Evolutionary conservation across 2,113 vertebrate species (phyloP), one percentile per base, ranked within the genome.

Genomic region (Sturnus vulgaris): DNA sequence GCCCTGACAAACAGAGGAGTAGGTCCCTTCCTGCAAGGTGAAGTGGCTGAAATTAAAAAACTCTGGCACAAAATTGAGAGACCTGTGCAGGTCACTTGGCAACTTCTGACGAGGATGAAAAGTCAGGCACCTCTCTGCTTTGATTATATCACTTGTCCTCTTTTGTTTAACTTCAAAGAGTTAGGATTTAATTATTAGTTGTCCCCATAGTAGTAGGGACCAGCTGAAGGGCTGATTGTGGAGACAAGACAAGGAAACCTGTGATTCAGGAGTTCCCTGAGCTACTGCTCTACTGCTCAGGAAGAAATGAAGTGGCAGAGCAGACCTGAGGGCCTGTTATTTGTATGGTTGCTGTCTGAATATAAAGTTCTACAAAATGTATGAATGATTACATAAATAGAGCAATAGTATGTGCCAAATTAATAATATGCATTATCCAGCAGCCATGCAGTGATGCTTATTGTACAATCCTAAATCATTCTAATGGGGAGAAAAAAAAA

Each of bases 401-500:
- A 84, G 47, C 71, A 94, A 75, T 82, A 81, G 52, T 81, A 83
- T 68, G 24, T 92, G 94, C 92, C 88, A 92, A 88, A 94, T 94
- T 94, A 95, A 95, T 94, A 86, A 90, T 52, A 46, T 50, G 90
- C 82, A 75, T 93, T 96, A 95, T 90, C 90, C 75, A 90, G 68
- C 79, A 93, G 82, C 90, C 85, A 71, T 60, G 85, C 85, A 86
- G 82, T 35, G 88, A 71, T 86, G 64, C 86, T 90, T 81, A 94
- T 68, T 96, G 93, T 71, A 94, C 49, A 13, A 76, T 71, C 82
- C 85, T 96, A 94, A 95, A 94, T 95, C 90, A 90, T 76, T 57
- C 77, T 81, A 95, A 96, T 78, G 76, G 85, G 63, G 68, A 86
- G 44, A 2, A 39, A 27, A 86, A 42, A 91, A 39, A 44, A 88